phyloP scores from a whole-genome alignment of 1,140 invertebrate species.

The Dinothrombium tinctorium region DNA sequence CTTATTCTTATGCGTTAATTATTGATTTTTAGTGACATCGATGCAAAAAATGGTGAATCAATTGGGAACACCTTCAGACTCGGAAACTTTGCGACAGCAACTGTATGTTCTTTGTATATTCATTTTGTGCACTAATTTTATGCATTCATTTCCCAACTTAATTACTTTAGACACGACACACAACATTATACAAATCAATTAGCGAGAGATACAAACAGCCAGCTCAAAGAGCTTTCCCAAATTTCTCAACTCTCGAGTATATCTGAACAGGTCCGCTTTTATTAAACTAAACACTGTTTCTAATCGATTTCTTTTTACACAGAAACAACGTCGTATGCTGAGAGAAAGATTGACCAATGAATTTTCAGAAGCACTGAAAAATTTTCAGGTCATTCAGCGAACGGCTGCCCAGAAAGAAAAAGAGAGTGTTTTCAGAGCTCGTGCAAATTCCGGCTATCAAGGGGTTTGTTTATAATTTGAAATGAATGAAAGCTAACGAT shows the following conservation, averaged over 20 bases:
- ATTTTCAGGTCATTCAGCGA: slow-evolving; percentile 50
- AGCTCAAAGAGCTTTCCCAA: slow-evolving; percentile 50
- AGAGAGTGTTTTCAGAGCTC: slow-evolving; percentile 37
- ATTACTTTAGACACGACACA: slow-evolving; percentile 51
- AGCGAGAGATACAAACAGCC: slow-evolving; percentile 70
- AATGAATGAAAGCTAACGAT: too few relatives aligned
- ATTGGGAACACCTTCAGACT: slow-evolving; percentile 66
- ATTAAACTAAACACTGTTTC: slow-evolving; percentile 1
- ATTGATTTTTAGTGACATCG: slow-evolving; percentile 46
- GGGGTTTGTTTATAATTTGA: too few relatives aligned
- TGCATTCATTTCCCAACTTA: slow-evolving; percentile 12
- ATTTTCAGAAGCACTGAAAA: slow-evolving; percentile 70
- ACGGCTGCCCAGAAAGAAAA: slow-evolving; percentile 57
- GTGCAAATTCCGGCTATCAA: slow-evolving; percentile 21
- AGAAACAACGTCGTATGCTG: slow-evolving; percentile 67
- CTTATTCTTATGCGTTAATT: slow-evolving; percentile 9
- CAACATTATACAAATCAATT: slow-evolving; percentile 86
- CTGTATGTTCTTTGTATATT: slow-evolving; percentile 42
- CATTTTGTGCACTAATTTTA: too few relatives aligned
- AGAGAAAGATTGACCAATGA: slow-evolving; percentile 76
- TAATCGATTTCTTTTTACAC: slow-evolving; percentile 13
- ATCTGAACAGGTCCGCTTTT: slow-evolving; percentile 16
- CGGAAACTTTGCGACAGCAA: slow-evolving; percentile 58
- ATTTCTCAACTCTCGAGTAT: slow-evolving; percentile 23
- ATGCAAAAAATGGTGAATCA: slow-evolving; percentile 86